Evolutionary conservation across 1,140 invertebrate species (phyloP).

Genomic region (Lepidostoma basale): DNA sequence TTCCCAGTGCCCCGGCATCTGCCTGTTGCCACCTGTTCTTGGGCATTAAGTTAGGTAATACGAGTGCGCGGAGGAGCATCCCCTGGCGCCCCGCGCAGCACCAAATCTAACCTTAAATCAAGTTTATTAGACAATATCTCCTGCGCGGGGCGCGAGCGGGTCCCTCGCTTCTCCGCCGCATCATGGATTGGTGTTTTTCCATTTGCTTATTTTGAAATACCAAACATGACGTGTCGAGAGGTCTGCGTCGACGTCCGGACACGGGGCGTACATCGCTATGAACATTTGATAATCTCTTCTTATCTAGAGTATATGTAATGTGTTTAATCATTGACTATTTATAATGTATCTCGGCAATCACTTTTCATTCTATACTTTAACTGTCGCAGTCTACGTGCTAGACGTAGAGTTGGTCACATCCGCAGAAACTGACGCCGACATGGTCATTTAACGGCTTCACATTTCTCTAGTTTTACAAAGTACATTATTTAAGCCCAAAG

Average conservation of each 20-base stretch:
- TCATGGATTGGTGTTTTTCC: constrained; percentile 17
- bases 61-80: too few species aligned
- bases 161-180: too few species aligned
- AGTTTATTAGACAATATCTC: too few species aligned
- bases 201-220: constrained; percentile 29
- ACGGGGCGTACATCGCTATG: constrained; percentile 31
- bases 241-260: constrained; percentile 28
- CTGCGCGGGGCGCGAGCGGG: too few species aligned
- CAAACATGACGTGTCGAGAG: constrained; percentile 9
- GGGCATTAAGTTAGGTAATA: constrained; percentile 1
- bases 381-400: constrained; percentile 44
- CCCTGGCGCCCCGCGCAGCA: too few species aligned
- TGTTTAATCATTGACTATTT: constrained; percentile 46
- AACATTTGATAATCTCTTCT: constrained; percentile 44
- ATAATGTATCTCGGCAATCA: constrained; percentile 44
- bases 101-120: too few species aligned
- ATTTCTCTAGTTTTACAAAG: constrained; percentile 10
- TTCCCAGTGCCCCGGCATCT: not conserved
- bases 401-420: constrained; percentile 38
- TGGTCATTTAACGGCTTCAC: constrained; percentile 43
- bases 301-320: constrained; percentile 45
- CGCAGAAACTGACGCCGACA: constrained; percentile 36
- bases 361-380: constrained; percentile 45
- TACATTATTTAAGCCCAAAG: too few species aligned
- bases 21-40: not conserved